Evolutionary conservation across 1,140 invertebrate species (phyloP), one percentile per base, ranked within the genome.

Genomic region (Aphelenchoides fujianensis): DNA sequence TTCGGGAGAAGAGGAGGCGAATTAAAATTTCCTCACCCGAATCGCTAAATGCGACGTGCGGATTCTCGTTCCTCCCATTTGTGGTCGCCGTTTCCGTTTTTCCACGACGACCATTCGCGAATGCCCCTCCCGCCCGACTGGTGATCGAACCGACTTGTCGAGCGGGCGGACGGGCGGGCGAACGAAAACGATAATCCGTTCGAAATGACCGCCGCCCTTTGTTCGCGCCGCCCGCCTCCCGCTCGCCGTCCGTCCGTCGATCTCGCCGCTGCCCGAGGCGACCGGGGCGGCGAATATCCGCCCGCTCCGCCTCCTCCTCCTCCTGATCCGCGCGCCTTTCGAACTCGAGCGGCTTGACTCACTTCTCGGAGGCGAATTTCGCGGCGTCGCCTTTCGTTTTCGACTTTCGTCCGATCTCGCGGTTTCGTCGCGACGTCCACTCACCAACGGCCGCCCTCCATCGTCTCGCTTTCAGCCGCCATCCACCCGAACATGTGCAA

Each of bases 401-500:
- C 41, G n/a, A n/a, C n/a, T n/a, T n/a, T n/a, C n/a, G n/a, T n/a
- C n/a, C n/a, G n/a, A n/a, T n/a, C n/a, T n/a, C n/a, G n/a, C n/a
- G n/a, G 41, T 48, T 48, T 48, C 12, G 41, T 48, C 41, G 41
- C 23, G 41, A n/a, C n/a, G n/a, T n/a, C n/a, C n/a, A n/a, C n/a
- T n/a, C n/a, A n/a, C n/a, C n/a, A n/a, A n/a, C n/a, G n/a, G n/a
- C n/a, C n/a, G n/a, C n/a, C n/a, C n/a, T 23, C 41, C 41, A 48
- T 48, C 23, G 12, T 48, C 41, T 12, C 12, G 41, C 23, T 16
- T 48, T 48, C 12, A 48, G 23, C 23, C 23, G 23, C 12, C 41
- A 12, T 16, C 23, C 23, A 23, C 41, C 12, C 12, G 12, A 66
- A 66, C 19, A 66, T 66, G 63, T 66, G 63, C 63, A 66, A 36